Conservation (phyloP, 1,140 invertebrate genomes). For the Stenopsyche tienmushanensis region DNA sequence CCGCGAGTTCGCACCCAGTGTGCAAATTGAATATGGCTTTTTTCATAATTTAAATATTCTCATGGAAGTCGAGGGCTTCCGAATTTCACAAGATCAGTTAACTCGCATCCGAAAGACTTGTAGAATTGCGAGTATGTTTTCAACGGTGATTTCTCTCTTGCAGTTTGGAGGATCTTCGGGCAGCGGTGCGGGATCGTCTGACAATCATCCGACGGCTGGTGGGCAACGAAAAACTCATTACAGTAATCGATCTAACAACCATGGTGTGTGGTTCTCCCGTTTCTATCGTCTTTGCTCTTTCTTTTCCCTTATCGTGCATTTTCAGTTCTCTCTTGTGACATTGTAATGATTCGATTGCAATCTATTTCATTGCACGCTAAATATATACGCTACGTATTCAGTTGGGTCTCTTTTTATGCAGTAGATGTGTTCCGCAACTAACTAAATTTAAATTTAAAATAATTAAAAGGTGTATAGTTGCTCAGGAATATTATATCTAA, state of each 20-base stretch:
- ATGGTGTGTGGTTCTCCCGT: slow-evolving; percentile 54
- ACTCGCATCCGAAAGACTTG: too few relatives aligned
- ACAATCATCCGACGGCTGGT: slow-evolving; percentile 54
- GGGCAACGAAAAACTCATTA: slow-evolving; percentile 66
- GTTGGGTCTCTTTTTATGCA: too few relatives aligned
- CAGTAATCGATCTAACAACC: slow-evolving; percentile 66
- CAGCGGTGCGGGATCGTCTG: slow-evolving; percentile 27
- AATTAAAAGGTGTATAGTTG: too few relatives aligned
- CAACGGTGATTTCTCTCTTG: too few relatives aligned
- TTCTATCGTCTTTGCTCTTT: slow-evolving; percentile 33
- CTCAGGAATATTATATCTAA: too few relatives aligned
- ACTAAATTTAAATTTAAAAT: too few relatives aligned
- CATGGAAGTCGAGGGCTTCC: too few relatives aligned
- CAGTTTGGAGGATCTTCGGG: slow-evolving; percentile 35
- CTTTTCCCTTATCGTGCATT: neutral
- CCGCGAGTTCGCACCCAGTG: slow-evolving; percentile 18
- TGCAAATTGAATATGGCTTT: neutral
- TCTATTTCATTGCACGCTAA: too few relatives aligned
- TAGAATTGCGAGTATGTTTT: too few relatives aligned
- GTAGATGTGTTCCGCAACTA: too few relatives aligned
- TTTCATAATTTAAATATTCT: slow-evolving; percentile 22
- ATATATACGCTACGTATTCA: too few relatives aligned
- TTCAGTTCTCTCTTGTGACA: neutral
- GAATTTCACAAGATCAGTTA: too few relatives aligned
- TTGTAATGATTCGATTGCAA: neutral